Percentiles rank a stretch among this genome's conserved stretches.
These are phyloP conservation scores for Brachionichthys hirsutus DNA, from an alignment of 2,113 vertebrate species.

Conservation along the genomic window DNA sequence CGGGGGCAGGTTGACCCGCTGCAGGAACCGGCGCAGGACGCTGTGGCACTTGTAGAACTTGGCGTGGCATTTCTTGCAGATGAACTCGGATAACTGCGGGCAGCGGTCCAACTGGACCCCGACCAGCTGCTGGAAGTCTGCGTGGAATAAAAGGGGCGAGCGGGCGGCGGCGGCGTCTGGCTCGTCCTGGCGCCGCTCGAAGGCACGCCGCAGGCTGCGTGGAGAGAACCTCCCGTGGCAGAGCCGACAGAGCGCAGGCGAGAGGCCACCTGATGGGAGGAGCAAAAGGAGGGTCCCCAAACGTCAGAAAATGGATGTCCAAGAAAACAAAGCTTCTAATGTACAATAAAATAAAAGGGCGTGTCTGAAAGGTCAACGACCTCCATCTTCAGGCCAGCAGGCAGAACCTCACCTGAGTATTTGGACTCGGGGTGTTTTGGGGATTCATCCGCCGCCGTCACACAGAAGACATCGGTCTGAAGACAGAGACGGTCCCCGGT, in stretches of 20 bases:
- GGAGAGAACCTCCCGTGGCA: conserved; percentile 94
- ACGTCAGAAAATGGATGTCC: not conserved
- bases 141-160: conserved; percentile 81
- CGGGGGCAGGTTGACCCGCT: conserved; percentile 85
- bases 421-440: conserved; percentile 19
- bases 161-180: conserved; percentile 55
- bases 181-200: conserved; percentile 75
- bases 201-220: conserved; percentile 86
- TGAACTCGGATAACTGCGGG: conserved; percentile 83
- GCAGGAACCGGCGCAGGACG: conserved; percentile 86
- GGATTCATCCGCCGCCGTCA: not conserved
- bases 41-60: conserved; percentile 96
- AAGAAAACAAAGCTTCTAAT: no score
- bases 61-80: conserved; percentile 91
- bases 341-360: no score
- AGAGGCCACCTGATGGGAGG: conserved; percentile 70
- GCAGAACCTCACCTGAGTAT: conserved; percentile 21
- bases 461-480: not conserved
- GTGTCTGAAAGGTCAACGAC: no score
- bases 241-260: conserved; percentile 86
- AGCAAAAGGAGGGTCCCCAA: not conserved
- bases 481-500: not conserved
- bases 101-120: conserved; percentile 86
- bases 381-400: no score
- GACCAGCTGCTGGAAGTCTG: conserved; percentile 90